These are phyloP conservation scores for Pediacus dermestoides DNA, from an alignment of 2,888 invertebrate species.

Conservation along the genomic window DNA sequence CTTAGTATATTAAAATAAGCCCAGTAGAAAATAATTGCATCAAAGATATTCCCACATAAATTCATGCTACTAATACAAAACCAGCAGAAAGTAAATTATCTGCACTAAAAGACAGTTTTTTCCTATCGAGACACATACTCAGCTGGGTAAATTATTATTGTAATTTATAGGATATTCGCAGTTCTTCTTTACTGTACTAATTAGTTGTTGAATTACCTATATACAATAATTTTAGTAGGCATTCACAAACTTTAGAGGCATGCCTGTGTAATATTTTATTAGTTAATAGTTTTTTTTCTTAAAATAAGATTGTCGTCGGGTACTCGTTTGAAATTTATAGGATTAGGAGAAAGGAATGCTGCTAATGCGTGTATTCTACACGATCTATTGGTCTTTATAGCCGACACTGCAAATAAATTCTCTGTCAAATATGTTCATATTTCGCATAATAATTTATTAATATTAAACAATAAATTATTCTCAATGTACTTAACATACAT, in stretches of 20 bases:
- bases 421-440: conserved; percentile 35
- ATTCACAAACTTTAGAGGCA: not conserved
- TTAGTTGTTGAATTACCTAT: conserved; percentile 5
- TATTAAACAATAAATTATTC: conserved; percentile 20
- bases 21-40: too few species aligned
- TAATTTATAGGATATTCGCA: conserved; percentile 6
- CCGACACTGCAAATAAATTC: conserved; percentile 32
- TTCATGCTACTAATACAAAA: not conserved
- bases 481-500: too few species aligned
- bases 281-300: conserved; percentile 13
- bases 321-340: conserved; percentile 27
- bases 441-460: conserved; percentile 23
- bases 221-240: conserved; percentile 5
- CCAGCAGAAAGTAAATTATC: conserved; percentile 4
- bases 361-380: conserved; percentile 38
- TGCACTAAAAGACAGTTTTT: conserved; percentile 7
- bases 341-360: conserved; percentile 31
- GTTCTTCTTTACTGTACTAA: conserved; percentile 5
- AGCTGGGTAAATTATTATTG: conserved; percentile 7
- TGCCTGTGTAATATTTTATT: conserved; percentile 20
- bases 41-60: conserved; percentile 8
- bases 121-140: conserved; percentile 5
- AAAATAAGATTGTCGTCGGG: conserved; percentile 23
- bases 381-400: conserved; percentile 38
- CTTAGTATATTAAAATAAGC: too few species aligned